Evolutionary conservation across 2,113 vertebrate species (phyloP).

Genomic region (Pandion haliaetus): DNA sequence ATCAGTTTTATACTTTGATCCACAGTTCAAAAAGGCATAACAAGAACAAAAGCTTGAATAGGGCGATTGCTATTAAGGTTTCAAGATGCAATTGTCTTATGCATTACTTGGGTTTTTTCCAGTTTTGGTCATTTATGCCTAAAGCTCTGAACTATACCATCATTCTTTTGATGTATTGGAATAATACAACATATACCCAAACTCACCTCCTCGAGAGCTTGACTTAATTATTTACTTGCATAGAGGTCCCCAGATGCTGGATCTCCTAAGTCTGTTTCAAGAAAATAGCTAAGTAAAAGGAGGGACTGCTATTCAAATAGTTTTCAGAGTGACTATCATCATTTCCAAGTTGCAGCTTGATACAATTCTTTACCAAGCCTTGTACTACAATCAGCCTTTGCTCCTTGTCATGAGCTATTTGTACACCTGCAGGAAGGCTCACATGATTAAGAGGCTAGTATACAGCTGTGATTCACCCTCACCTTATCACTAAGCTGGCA

Average conservation of each 20-base stretch:
- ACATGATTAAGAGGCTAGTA: no score
- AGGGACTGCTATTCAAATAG: neutral
- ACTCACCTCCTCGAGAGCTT: neutral
- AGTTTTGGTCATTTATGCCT: neutral
- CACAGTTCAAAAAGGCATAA: neutral
- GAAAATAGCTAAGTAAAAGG: neutral
- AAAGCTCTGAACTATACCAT: neutral
- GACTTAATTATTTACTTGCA: neutral
- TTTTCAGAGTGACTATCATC: neutral
- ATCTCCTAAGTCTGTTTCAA: neutral
- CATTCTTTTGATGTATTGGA: neutral
- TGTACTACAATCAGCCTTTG: neutral
- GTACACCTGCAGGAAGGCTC: neutral
- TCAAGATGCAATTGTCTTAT: neutral
- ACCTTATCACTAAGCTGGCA: neutral
- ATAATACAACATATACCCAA: neutral
- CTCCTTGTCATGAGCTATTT: neutral
- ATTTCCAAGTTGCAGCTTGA: neutral
- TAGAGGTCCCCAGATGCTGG: neutral
- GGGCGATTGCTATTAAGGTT: fast-evolving
- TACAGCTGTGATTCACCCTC: neutral
- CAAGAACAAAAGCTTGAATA: neutral
- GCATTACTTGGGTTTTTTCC: neutral
- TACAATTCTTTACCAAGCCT: neutral
- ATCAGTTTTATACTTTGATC: neutral